Evolutionary conservation across 2,113 vertebrate species (phyloP).

Genomic region (human (Homo sapiens)): GRCh38 chr5:60884501-60885000

Average conservation of each 20-base stretch:
- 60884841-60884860: background rate
- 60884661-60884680: background rate
- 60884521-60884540: background rate
- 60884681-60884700: background rate
- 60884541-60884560: background rate
- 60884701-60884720: background rate
- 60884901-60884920: conserved; percentile 33
- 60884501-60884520: background rate
- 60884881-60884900: background rate
- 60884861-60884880: background rate
- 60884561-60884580: background rate
- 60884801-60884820: background rate
- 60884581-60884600: background rate
- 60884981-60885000: background rate
- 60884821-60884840: conserved; percentile 10
- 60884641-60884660: background rate
- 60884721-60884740: background rate
- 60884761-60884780: background rate
- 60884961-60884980: background rate
- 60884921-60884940: conserved; percentile 38
- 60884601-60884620: conserved; percentile 1
- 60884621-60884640: background rate
- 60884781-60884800: background rate
- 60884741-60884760: conserved; percentile 30
- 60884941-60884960: background rate